These are phyloP conservation scores for Buathra laborator DNA, from an alignment of 2,888 invertebrate genomes.

Conservation along the genomic window DNA sequence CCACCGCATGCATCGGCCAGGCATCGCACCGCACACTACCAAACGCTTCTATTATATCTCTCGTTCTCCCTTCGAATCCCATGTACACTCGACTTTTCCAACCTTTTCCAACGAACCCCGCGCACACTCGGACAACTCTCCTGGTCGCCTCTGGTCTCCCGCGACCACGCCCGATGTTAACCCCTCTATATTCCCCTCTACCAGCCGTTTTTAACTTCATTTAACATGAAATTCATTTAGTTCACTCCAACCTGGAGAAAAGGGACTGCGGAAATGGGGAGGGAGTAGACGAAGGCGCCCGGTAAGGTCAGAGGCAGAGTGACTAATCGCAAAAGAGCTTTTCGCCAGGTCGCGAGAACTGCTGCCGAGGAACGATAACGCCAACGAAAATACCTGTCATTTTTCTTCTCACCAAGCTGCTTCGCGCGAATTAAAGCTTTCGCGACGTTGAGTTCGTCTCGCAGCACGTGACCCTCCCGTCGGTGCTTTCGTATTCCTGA, in stretches of 20 bases:
- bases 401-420: slow-evolving; percentile 60
- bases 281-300: background rate
- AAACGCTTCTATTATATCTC: slow-evolving; percentile 38
- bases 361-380: slow-evolving; percentile 64
- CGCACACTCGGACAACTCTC: slow-evolving; percentile 42
- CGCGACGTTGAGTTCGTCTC: slow-evolving; percentile 31
- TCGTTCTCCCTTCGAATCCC: slow-evolving; percentile 14
- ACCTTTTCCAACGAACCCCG: slow-evolving; percentile 43
- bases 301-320: slow-evolving; percentile 33
- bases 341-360: slow-evolving; percentile 47
- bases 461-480: slow-evolving; percentile 26
- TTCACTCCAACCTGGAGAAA: slow-evolving; percentile 8
- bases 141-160: background rate
- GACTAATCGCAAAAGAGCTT: slow-evolving; percentile 58
- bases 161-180: slow-evolving; percentile 50
- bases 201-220: slow-evolving; percentile 35
- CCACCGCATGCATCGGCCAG: background rate
- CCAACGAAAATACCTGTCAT: slow-evolving; percentile 64
- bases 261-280: background rate
- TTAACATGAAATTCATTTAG: slow-evolving; percentile 55
- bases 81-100: slow-evolving; percentile 22
- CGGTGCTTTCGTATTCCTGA: slow-evolving; percentile 44
- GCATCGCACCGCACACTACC: slow-evolving; percentile 1
- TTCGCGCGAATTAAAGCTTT: slow-evolving; percentile 62
- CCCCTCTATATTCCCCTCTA: background rate